Evolutionary conservation across 2,888 invertebrate genomes (phyloP).

Genomic region (Alentia gelatinosa): DNA sequence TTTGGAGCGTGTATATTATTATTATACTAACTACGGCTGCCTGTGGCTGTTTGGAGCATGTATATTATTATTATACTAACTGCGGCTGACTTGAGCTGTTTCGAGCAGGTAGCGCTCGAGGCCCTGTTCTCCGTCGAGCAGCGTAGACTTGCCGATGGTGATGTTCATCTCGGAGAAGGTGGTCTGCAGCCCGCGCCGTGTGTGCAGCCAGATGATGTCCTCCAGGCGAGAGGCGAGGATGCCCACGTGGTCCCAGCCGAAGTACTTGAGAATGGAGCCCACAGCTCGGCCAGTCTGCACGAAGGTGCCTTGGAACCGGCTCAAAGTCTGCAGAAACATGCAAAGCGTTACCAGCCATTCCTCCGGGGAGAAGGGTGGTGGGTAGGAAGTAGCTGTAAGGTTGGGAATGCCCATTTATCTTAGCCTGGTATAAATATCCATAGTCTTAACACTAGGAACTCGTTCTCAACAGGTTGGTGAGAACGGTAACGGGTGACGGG

Average conservation of each 20-base stretch:
- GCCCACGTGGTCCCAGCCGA: conserved; percentile 64
- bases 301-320: conserved; percentile 67
- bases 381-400: not conserved
- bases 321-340: conserved; percentile 66
- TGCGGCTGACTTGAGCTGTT: conserved; percentile 61
- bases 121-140: not conserved
- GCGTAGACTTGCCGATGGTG: conserved; percentile 54
- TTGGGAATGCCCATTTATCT: not conserved
- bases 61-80: too few relatives aligned
- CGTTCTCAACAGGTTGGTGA: too few relatives aligned
- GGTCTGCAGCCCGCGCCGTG: conserved; percentile 56
- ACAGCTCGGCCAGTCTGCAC: conserved; percentile 67
- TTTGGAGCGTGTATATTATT: too few relatives aligned
- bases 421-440: not conserved
- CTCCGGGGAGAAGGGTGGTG: too few relatives aligned
- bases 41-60: too few relatives aligned
- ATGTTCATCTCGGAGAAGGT: conserved; percentile 50
- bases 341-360: too few relatives aligned
- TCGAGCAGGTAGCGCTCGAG: conserved; percentile 58
- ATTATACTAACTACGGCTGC: too few relatives aligned
- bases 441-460: too few relatives aligned
- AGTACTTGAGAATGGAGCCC: conserved; percentile 58
- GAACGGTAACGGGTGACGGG: not conserved
- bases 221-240: conserved; percentile 63
- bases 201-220: conserved; percentile 67